Percentiles rank a stretch among this genome's conserved stretches.
phyloP scores from a whole-genome alignment of 2,888 invertebrate genomes.

The Leucoma salicis region DNA sequence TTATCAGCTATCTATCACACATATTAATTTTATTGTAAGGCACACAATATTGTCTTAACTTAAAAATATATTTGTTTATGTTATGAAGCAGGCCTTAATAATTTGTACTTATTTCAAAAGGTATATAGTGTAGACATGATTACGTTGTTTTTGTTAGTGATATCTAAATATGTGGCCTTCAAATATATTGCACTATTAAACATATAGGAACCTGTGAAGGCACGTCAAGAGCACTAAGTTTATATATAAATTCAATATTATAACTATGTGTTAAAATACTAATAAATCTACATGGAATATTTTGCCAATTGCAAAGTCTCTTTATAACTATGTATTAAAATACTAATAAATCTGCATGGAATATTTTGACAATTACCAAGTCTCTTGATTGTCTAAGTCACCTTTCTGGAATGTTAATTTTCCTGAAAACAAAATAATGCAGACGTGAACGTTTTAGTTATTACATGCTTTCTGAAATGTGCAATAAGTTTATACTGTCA shows the following conservation, averaged over 20 bases:
- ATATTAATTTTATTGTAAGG: too few relatives aligned
- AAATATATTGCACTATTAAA: conserved; percentile 48
- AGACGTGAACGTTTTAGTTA: not conserved
- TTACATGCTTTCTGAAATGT: too few relatives aligned
- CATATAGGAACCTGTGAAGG: conserved; percentile 64
- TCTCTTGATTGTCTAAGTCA: conserved; percentile 23
- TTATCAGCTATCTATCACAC: too few relatives aligned
- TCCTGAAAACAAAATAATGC: conserved; percentile 25
- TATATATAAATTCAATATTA: conserved; percentile 27
- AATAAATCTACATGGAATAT: conserved; percentile 32
- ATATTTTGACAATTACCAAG: conserved; percentile 19
- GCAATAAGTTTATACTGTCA: too few relatives aligned
- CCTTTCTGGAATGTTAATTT: conserved; percentile 36
- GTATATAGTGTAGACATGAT: too few relatives aligned
- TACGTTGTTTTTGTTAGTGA: not conserved
- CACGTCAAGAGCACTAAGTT: conserved; percentile 63
- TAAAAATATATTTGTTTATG: too few relatives aligned
- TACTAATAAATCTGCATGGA: conserved; percentile 31
- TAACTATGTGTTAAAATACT: conserved; percentile 30
- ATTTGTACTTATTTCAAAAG: not conserved
- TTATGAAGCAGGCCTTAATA: too few relatives aligned
- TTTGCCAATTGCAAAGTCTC: conserved; percentile 28
- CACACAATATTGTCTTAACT: too few relatives aligned
- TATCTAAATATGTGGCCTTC: conserved; percentile 28
- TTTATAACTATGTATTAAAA: conserved; percentile 28